phyloP scores from a whole-genome alignment of 1,140 invertebrate species.

The Drosophila yakuba region DNA sequence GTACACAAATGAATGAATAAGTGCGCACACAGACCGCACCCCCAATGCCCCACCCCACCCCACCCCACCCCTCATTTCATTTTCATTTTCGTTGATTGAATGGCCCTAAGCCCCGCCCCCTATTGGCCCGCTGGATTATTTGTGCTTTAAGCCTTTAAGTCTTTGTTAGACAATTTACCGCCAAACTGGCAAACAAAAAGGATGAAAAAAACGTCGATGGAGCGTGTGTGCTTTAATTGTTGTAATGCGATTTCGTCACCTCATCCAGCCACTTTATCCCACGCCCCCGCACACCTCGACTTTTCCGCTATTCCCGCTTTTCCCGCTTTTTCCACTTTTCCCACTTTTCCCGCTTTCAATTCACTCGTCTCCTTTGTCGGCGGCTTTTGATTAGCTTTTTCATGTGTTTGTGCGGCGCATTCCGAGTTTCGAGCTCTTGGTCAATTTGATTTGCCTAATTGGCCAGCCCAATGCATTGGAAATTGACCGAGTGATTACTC shows the following conservation, averaged over 20 bases:
- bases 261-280: slow-evolving; percentile 17
- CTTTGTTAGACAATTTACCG: slow-evolving; percentile 80
- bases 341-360: neutral
- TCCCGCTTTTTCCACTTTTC: neutral
- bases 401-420: slow-evolving; percentile 18
- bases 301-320: neutral
- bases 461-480: slow-evolving; percentile 25
- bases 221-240: slow-evolving; percentile 61
- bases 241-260: slow-evolving; percentile 69
- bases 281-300: neutral
- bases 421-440: slow-evolving; percentile 20
- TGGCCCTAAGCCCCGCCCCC: slow-evolving; percentile 32
- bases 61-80: slow-evolving; percentile 28
- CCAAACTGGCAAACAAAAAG: slow-evolving; percentile 32
- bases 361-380: slow-evolving; percentile 27
- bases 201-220: neutral
- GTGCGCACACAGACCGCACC: slow-evolving; percentile 47
- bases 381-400: slow-evolving; percentile 45
- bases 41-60: neutral
- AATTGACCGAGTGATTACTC: slow-evolving; percentile 15
- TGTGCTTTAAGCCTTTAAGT: slow-evolving; percentile 80
- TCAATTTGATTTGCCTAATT: slow-evolving; percentile 55
- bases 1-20: slow-evolving; percentile 82
- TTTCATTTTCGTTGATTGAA: slow-evolving; percentile 81
- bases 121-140: slow-evolving; percentile 70